Evolutionary conservation across 1,140 invertebrate species (phyloP).

Genomic region (Dendroctonus valens): DNA sequence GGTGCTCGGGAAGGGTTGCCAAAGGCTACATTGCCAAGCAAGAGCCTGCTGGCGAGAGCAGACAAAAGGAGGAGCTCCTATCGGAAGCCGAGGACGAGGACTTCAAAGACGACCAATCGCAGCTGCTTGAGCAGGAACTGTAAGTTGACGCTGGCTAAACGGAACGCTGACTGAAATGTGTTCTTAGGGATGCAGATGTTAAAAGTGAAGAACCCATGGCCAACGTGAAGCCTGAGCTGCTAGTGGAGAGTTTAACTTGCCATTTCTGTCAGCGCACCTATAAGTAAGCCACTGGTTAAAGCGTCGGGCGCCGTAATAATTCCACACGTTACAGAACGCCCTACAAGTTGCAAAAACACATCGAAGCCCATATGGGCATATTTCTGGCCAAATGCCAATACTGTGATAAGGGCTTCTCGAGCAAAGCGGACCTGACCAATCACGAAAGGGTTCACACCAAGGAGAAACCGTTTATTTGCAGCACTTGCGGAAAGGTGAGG

Average conservation of each 20-base stretch:
- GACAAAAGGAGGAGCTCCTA: background rate
- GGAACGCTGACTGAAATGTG: background rate
- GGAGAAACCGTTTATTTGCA: slow-evolving; percentile 39
- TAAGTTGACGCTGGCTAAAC: background rate
- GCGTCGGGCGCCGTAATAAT: background rate
- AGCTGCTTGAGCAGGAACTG: background rate
- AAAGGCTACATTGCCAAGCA: background rate
- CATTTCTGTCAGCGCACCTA: slow-evolving; percentile 35
- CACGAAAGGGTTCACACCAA: slow-evolving; percentile 40
- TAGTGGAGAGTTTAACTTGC: slow-evolving; percentile 30
- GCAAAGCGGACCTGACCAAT: slow-evolving; percentile 27
- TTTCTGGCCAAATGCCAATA: slow-evolving; percentile 29
- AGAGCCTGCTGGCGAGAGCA: background rate
- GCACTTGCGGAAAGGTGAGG: slow-evolving; percentile 37
- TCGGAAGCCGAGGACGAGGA: slow-evolving; percentile 3
- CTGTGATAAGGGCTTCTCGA: slow-evolving; percentile 33
- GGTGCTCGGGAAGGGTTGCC: slow-evolving; percentile 18
- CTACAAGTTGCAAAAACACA: slow-evolving; percentile 35
- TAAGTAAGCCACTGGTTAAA: slow-evolving; percentile 25
- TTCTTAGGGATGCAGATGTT: slow-evolving; percentile 2
- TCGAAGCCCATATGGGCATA: slow-evolving; percentile 33
- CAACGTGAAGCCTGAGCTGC: slow-evolving; percentile 5
- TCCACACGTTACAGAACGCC: slow-evolving; percentile 21
- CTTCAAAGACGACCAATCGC: background rate
- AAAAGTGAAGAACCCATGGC: slow-evolving; percentile 3